Percentiles rank a stretch among this genome's conserved stretches.
These are phyloP conservation scores for Enteromius argenteus DNA, from an alignment of 2,797 vertebrate species.

Conservation along the genomic window DNA sequence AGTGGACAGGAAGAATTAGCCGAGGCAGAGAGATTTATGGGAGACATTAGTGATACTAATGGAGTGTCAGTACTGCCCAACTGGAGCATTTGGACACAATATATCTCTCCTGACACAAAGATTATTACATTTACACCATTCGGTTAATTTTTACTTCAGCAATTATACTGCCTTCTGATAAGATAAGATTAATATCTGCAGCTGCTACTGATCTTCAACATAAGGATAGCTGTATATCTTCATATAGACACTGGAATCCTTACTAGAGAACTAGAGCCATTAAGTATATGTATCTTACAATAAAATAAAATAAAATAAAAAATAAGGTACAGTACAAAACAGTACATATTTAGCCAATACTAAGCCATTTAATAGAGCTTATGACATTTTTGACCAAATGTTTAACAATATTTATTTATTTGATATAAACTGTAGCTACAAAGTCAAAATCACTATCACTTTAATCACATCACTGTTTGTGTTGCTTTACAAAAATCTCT, in stretches of 20 bases:
- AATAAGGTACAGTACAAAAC: neutral
- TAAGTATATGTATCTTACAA: neutral
- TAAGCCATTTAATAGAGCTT: neutral
- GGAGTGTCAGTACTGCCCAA: constrained; percentile 31
- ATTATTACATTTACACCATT: constrained; percentile 25
- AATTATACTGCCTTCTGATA: constrained; percentile 12
- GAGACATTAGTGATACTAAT: constrained; percentile 49
- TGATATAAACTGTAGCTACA: neutral
- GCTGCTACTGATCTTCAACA: constrained; percentile 23
- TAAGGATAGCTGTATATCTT: neutral
- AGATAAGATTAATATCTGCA: constrained; percentile 33
- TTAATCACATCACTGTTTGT: neutral
- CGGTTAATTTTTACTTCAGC: neutral
- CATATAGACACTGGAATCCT: neutral
- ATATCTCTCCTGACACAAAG: constrained; percentile 22
- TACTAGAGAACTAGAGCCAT: neutral
- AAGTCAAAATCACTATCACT: neutral
- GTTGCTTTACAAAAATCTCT: neutral
- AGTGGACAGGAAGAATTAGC: constrained; percentile 26
- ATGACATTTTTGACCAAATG: neutral
- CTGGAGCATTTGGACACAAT: constrained; percentile 13
- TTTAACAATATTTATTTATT: neutral
- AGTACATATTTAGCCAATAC: neutral
- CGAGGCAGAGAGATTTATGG: constrained; percentile 33
- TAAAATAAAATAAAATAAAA: neutral